These are phyloP conservation scores for Centropyge bicolor DNA, from an alignment of 2,797 vertebrate genomes.

Conservation along the genomic window DNA sequence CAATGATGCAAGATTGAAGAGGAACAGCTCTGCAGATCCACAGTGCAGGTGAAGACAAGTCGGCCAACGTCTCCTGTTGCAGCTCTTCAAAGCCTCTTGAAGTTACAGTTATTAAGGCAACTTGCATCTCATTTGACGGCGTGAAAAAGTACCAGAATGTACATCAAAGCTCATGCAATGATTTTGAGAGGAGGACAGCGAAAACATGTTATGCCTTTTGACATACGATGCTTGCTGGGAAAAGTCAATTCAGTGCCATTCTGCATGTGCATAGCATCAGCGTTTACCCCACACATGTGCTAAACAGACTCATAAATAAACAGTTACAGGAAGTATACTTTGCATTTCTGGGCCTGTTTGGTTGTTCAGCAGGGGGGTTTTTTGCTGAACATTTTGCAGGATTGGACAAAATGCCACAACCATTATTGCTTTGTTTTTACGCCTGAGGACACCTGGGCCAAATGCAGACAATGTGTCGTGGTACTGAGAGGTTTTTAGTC, in stretches of 20 bases:
- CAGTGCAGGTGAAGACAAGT: conserved; percentile 80
- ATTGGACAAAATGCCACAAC: conserved; percentile 3
- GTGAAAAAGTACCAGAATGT: conserved; percentile 21
- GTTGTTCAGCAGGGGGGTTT: background rate
- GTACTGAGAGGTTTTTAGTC: conserved; percentile 1
- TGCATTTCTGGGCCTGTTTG: conserved; percentile 1
- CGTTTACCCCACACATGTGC: background rate
- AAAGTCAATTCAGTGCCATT: conserved; percentile 16
- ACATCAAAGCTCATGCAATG: conserved; percentile 10
- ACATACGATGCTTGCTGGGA: background rate
- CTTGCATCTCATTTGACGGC: conserved; percentile 36
- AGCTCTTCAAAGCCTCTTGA: conserved; percentile 56
- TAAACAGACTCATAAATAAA: conserved; percentile 21
- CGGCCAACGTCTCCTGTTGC: conserved; percentile 59
- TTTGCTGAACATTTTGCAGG: conserved; percentile 13
- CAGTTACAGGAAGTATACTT: background rate
- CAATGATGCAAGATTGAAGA: conserved; percentile 85
- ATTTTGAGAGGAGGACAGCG: conserved; percentile 1
- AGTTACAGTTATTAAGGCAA: conserved; percentile 42
- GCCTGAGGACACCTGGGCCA: background rate
- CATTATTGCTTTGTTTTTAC: conserved; percentile 10
- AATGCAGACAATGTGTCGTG: conserved; percentile 8
- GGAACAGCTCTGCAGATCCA: conserved; percentile 82
- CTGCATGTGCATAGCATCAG: background rate
- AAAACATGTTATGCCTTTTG: conserved; percentile 2